Evolutionary conservation across 2,888 invertebrate genomes (phyloP), one percentile per base, ranked within the genome.

Genomic region (Drosophila phalerata): DNA sequence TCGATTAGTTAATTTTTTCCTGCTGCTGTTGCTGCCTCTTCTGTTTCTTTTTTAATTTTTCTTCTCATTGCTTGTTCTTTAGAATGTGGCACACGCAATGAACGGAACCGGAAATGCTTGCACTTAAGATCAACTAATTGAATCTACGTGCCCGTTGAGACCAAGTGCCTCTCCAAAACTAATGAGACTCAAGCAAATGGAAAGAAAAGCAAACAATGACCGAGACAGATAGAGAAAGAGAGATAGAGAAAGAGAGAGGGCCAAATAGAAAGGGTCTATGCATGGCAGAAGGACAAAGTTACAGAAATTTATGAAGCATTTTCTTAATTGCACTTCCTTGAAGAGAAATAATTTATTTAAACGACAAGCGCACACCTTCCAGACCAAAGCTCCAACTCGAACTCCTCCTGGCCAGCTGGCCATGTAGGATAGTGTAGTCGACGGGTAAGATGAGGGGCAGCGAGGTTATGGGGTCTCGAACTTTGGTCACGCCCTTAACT

Each of bases 321-420:
- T 91, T 90, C 91, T 91, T 92, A 91, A 92, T 92, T 92, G 91
- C 91, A 91, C 89, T 91, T 92, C 88, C 88, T 88, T 86, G 78
- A 91, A 89, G 88, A 90, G 87, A 91, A 89, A 91, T 91, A 89
- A 91, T 91, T 91, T 91, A 91, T 91, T 91, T 90, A 91, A 91
- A 91, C 89, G 91, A 90, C 91, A 90, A 86, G 89, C 88, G 90
- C 90, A 90, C 85, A 87, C 87, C 81, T 85, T 77, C 64, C 28
- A 56, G n/a, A 13, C 17, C 30, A 49, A 48, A 30, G 32, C 13
- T 48, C 13, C 15, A 37, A n/a, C 19, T 48, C 13, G 11, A 37
- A n/a, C 19, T 30, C 11, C 13, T 15, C 10, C 51, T 11, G 17
- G 11, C 38, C 49, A 19, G 19, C 37, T 38, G 28, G 10, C 53